Evolutionary conservation across 2,113 vertebrate genomes (phyloP).

Genomic region (Anhinga anhinga): DNA sequence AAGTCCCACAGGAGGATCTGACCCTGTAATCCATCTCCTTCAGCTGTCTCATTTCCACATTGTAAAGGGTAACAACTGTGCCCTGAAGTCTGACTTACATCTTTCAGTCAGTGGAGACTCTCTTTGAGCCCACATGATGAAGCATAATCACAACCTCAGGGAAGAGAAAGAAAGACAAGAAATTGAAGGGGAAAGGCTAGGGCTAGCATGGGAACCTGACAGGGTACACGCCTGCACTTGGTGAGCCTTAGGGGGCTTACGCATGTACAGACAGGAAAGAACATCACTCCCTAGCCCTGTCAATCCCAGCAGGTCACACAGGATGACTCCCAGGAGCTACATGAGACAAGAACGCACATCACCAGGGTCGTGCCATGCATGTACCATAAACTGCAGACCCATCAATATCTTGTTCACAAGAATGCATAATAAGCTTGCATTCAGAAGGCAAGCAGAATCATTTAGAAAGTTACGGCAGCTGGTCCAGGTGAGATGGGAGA

Average conservation of each 20-base stretch:
- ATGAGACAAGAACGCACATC: background rate
- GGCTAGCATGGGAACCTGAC: background rate
- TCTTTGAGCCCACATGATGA: fast-evolving
- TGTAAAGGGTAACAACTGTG: background rate
- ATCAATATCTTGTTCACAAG: background rate
- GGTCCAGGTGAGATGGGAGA: fast-evolving
- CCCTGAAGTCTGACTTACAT: background rate
- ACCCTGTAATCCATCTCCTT: background rate
- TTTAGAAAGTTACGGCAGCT: background rate
- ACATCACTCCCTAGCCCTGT: background rate
- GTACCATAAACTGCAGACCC: background rate
- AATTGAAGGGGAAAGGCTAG: background rate
- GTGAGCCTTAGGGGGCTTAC: background rate
- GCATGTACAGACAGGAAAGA: background rate
- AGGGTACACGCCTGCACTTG: background rate
- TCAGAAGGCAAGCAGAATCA: background rate
- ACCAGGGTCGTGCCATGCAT: background rate
- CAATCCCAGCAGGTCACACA: background rate
- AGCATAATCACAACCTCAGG: background rate
- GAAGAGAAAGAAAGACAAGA: background rate
- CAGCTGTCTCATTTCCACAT: background rate
- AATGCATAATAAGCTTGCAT: background rate
- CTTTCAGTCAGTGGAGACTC: background rate
- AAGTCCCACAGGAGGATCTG: background rate
- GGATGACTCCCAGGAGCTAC: background rate